Evolutionary conservation across 1,140 invertebrate species (phyloP), one percentile per base, ranked within the genome.

Genomic region (silkworm (Bombyx mori)): DNA sequence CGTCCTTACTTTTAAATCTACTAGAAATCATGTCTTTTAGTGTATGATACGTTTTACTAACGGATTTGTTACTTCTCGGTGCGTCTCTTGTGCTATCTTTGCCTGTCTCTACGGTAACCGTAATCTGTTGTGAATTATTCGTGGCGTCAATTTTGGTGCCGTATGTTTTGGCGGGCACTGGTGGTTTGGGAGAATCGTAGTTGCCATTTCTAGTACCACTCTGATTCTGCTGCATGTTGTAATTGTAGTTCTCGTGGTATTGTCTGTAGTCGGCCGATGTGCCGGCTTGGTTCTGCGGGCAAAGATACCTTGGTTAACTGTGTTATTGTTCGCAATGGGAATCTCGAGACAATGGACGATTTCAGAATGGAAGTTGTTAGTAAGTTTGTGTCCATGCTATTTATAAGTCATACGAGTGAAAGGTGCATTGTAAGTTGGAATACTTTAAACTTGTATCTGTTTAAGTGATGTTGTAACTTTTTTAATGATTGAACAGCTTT

Each of bases 1-100:
- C 87, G n/a, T 92, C 91, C 71, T 91, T 91, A 58, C 88, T 91
- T 69, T 92, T 93, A 75, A 96, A 95, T 73, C 92, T 91, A 80
- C 92, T 94, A 6, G 93, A 94, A 70, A 96, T 94, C 89, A 95
- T 95, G 74, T 95, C 94, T 88, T 95, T 95, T 56, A 96, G 91
- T 22, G 94, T 93, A 71, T 95, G 93, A 73, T 95, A 96, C 0
- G 94, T 95, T 77, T 93, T 93, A 47, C 91, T 91, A 50, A 93
- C 88, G 4, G 91, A 90, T 75, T 93, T 93, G 22, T 89, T 88
- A 61, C 89, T 91, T 64, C 92, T 92, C 7, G 91, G 90, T 0
- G 88, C 81, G 63, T 90, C 88, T 75, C 83, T 87, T 8, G 81
- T 82, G 35, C 68, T 82, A 43, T 89, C 89, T 77, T 89, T 89